A percentile compares a stretch with the other conserved stretches of the same genome.
phyloP scores from a whole-genome alignment of 2,113 vertebrate species.

The Sander vitreus region DNA sequence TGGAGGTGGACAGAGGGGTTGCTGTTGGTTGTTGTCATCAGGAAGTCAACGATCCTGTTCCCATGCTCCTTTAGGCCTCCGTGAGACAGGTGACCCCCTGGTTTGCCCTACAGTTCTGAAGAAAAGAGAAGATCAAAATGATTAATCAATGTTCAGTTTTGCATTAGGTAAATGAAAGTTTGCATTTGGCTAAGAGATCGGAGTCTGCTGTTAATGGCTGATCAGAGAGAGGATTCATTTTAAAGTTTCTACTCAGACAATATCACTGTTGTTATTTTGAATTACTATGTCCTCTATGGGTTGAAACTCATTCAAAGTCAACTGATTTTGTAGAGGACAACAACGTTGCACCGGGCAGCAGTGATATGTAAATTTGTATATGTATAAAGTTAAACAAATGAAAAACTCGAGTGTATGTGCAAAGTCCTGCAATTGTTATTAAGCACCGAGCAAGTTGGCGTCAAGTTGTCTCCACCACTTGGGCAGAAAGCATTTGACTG shows the following conservation, averaged over 20 bases:
- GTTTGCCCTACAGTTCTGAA: constrained; percentile 92
- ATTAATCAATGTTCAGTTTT: constrained; percentile 44
- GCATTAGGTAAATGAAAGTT: neutral
- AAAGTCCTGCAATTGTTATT: constrained; percentile 8
- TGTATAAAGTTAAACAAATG: neutral
- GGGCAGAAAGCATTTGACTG: constrained; percentile 6
- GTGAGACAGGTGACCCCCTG: constrained; percentile 93
- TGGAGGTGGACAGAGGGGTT: constrained; percentile 79
- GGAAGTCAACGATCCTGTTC: constrained; percentile 90
- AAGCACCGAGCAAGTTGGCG: neutral
- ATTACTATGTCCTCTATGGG: neutral
- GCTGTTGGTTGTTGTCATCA: constrained; percentile 88
- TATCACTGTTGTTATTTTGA: neutral
- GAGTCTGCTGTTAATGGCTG: neutral
- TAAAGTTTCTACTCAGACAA: neutral
- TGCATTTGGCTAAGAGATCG: neutral
- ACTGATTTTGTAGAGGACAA: neutral
- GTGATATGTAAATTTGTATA: neutral
- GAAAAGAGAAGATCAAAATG: constrained; percentile 61
- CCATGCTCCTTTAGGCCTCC: constrained; percentile 91
- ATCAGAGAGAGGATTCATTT: neutral
- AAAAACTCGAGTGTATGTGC: neutral
- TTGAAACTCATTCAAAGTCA: neutral
- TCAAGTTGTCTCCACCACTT: neutral
- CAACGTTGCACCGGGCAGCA: neutral